Evolutionary conservation across 2,797 vertebrate genomes (phyloP).

Genomic region (Echeneis naucrates): DNA sequence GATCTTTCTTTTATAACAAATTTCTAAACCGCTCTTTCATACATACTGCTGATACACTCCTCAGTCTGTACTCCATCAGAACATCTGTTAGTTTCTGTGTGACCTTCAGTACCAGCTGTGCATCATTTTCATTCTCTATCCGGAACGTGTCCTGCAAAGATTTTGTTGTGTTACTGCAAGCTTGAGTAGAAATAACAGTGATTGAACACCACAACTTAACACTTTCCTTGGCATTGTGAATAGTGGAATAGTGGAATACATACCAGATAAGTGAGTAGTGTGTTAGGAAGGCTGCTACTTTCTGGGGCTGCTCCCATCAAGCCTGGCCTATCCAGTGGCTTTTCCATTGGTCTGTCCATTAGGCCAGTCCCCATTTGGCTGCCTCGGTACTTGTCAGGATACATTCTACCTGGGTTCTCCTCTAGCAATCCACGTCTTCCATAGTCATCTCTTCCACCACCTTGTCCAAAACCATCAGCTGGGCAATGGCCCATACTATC

Average conservation of each 20-base stretch:
- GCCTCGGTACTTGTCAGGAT: slow-evolving; percentile 62
- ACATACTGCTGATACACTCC: slow-evolving; percentile 79
- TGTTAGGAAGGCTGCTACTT: slow-evolving; percentile 67
- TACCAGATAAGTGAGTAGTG: slow-evolving; percentile 84
- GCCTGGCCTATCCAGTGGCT: slow-evolving; percentile 54
- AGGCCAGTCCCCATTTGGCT: slow-evolving; percentile 38
- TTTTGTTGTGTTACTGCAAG: neutral
- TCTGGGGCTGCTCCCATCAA: slow-evolving; percentile 70
- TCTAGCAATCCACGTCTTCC: slow-evolving; percentile 52
- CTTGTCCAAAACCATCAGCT: slow-evolving; percentile 59
- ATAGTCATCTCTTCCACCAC: slow-evolving; percentile 53
- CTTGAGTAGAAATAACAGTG: neutral
- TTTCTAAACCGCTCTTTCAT: neutral
- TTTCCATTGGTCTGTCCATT: slow-evolving; percentile 48
- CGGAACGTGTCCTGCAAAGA: slow-evolving; percentile 86
- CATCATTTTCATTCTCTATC: slow-evolving; percentile 88
- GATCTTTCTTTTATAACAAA: neutral
- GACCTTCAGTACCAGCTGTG: slow-evolving; percentile 90
- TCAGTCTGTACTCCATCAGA: slow-evolving; percentile 89
- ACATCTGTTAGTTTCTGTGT: slow-evolving; percentile 89
- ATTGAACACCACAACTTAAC: neutral
- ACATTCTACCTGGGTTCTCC: slow-evolving; percentile 58
- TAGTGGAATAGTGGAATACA: neutral
- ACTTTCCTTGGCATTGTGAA: neutral
- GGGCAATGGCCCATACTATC: slow-evolving; percentile 50